Base-by-base conservation (phyloP, 1,140 invertebrate genomes). In the Phthorimaea operculella region DNA sequence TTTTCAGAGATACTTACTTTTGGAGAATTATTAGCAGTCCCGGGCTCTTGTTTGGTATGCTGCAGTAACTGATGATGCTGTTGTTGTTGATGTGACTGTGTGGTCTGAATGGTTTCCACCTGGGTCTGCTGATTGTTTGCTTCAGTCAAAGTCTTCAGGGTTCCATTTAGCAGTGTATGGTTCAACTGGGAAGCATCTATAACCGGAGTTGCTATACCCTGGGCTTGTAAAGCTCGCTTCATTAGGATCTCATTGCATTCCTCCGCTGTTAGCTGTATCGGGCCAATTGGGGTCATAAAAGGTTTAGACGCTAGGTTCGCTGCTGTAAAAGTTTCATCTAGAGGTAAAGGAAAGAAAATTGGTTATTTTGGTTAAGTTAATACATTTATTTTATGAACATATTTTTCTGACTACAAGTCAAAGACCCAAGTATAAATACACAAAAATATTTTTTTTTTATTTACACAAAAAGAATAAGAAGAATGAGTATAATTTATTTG, bases 241-340 rank as follows among this genome's bases (percentile, higher is more conserved):
- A 92, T 91, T 62, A 92, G 77, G 49, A 92, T 92, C 75, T 92
- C 91, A 79, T 92, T 92, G 84, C 90, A 92, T 86, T 92, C 91
- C 76, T 92, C 90, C 11, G 90, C 90, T 1, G 91, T 92, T 14
- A 92, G 83, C 65, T 92, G 91, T 54, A 92, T 80, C 10, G 90
- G 90, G 51, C 91, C 91, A 36, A 92, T 83, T 4, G 90, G 90
- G 60, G 90, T 90, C 87, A 90, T 90, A 65, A 90, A 85, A 14
- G 81, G 76, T 58, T 86, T 86, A 16, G 79, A 61, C 45, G 79
- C 59, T 47, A 86, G 54, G 56, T 79, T 79, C 52, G 78, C 60
- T 57, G 80, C 73, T 78, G 72, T 52, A 69, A 77, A 52, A 1
- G 21, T 28, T 28, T 28, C 21, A 28, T 28, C 21, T 28, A 28